A percentile compares a stretch with the other conserved stretches of the same genome.
phyloP scores from a whole-genome alignment of 2,797 vertebrate genomes.

The Pseudochirops corinnae region DNA sequence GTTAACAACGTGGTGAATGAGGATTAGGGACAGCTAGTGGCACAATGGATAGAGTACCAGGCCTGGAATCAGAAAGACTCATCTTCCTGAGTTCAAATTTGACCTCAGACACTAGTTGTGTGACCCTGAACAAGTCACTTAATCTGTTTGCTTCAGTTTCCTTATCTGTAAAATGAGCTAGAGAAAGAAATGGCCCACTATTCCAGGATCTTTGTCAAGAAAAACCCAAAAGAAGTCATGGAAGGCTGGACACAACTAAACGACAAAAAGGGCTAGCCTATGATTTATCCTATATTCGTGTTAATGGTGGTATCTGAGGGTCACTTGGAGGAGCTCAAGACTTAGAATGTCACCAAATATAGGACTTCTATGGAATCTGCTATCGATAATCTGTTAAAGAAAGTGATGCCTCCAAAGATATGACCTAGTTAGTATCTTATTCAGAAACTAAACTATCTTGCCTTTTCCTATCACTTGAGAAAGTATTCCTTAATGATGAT shows the following conservation, averaged over 20 bases:
- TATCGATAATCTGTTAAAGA: conserved; percentile 35
- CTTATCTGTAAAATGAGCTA: too few species aligned
- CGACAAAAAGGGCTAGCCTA: neutral
- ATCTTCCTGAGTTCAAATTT: neutral
- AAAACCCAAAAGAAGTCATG: too few species aligned
- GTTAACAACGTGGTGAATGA: neutral
- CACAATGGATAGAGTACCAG: neutral
- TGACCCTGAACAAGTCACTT: neutral
- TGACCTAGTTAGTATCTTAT: neutral
- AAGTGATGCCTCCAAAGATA: conserved; percentile 29
- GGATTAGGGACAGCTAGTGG: neutral
- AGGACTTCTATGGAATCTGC: conserved; percentile 21
- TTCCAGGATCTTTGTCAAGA: neutral
- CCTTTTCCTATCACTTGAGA: conserved; percentile 31
- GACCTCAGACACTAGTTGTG: neutral
- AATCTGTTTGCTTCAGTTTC: neutral
- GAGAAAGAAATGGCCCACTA: neutral
- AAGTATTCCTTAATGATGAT: conserved; percentile 44
- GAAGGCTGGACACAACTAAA: too few species aligned
- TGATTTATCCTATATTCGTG: neutral
- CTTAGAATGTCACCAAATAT: conserved; percentile 11
- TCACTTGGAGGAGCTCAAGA: conserved; percentile 21
- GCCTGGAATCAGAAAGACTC: neutral
- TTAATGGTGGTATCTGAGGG: neutral
- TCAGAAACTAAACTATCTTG: conserved; percentile 38